These are phyloP conservation scores for Falco novaeseelandiae DNA, from an alignment of 2,797 vertebrate species.

Conservation along the genomic window DNA sequence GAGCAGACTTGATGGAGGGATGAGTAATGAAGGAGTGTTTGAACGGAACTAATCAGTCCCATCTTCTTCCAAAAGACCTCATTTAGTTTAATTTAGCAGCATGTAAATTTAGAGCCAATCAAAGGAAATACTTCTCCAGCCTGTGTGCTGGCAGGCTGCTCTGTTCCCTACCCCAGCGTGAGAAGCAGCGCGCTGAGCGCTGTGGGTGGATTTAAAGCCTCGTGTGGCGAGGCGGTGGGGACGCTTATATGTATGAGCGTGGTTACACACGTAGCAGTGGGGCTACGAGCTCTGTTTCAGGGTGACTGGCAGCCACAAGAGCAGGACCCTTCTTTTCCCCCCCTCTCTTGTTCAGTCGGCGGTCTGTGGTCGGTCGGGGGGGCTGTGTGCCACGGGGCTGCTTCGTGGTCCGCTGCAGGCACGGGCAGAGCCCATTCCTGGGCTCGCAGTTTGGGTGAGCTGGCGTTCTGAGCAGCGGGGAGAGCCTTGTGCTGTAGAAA, in stretches of 20 bases:
- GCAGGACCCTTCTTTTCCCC: neutral
- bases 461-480: neutral
- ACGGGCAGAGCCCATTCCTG: rapidly evolving
- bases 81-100: constrained; percentile 68
- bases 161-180: neutral
- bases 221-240: neutral
- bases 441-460: rapidly evolving
- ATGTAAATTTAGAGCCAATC: constrained; percentile 68
- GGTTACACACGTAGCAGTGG: neutral
- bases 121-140: constrained; percentile 41
- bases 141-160: constrained; percentile 45
- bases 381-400: rapidly evolving
- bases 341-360: rapidly evolving
- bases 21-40: constrained; percentile 67
- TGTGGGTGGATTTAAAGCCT: neutral
- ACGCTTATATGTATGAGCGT: rapidly evolving
- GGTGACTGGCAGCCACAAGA: neutral
- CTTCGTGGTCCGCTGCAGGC: rapidly evolving
- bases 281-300: rapidly evolving
- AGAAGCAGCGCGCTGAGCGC: neutral
- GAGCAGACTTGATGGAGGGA: constrained; percentile 60
- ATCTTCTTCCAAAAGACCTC: constrained; percentile 67
- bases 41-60: constrained; percentile 71
- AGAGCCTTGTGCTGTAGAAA: neutral
- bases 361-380: rapidly evolving